Base-by-base conservation (phyloP, 2,113 vertebrate species). In the Sebastes schlegelii region DNA sequence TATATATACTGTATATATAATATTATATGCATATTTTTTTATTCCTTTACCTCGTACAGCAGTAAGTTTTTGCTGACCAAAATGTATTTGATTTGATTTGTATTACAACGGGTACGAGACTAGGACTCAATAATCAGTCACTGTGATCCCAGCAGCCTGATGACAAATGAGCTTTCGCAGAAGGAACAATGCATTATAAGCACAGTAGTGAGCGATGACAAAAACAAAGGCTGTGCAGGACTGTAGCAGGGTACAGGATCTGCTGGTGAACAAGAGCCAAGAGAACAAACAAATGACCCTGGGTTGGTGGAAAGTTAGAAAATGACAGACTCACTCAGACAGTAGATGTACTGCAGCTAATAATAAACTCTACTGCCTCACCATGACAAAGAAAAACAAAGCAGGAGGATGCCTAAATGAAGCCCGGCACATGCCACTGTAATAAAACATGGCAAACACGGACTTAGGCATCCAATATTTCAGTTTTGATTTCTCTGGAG, bases 361-460 rank as follows among this genome's bases (percentile, higher is more conserved):
- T 91, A 93, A 93, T 90, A 91, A 85, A 85, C 88, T 88, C 58
- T 2, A 75, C 64, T 78, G 84, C 55, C 40, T 76, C 68, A 80
- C 46, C 58, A 49, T 73, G 77, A 79, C 76, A 73, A 54, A 80
- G 48, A 87, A 82, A 67, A 49, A 84, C 70, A 66, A 81, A 61
- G 70, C 64, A 64, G 63, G 64, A 85, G 52, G 21, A 76, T 16
- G 76, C 60, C 77, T 67, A 79, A 86, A 87, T 79, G 77, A 92
- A 89, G 79, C 57, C 72, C 70, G 17, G 43, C 70, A 77, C 85
- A 70, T 85, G 84, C 77, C 71, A 80, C 77, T 90, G 88, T 86
- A 94, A 93, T 93, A 92, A 94, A 80, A 89, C 85, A 92, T 26
- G 52, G 82, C 92, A 92, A 92, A 93, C 90, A 93, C 57, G 8